These are phyloP conservation scores for Brenthis ino DNA, from an alignment of 2,888 invertebrate species.

Conservation along the genomic window DNA sequence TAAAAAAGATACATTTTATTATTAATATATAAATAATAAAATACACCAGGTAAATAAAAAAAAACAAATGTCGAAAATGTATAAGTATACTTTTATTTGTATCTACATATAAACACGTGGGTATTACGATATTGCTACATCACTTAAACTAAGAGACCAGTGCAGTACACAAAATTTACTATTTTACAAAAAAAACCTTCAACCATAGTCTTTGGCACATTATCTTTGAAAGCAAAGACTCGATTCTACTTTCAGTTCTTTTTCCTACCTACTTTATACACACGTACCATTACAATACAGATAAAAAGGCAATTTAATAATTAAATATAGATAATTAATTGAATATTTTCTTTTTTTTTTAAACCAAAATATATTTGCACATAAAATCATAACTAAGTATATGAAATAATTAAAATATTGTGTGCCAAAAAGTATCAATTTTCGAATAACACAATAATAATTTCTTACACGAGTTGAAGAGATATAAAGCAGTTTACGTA, in stretches of 20 bases:
- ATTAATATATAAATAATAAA: too few species aligned
- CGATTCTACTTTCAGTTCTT: constrained; percentile 71
- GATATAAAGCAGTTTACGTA: neutral
- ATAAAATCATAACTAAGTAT: neutral
- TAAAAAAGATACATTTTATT: too few species aligned
- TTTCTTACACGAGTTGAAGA: too few species aligned
- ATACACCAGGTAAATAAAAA: constrained; percentile 26
- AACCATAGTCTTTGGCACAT: constrained; percentile 80
- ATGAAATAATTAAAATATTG: neutral
- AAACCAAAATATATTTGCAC: constrained; percentile 15
- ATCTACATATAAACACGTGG: constrained; percentile 81
- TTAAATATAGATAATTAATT: constrained; percentile 20
- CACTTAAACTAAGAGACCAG: constrained; percentile 76
- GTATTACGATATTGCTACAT: constrained; percentile 74
- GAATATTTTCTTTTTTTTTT: neutral
- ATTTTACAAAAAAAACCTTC: constrained; percentile 63
- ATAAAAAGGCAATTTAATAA: constrained; percentile 16
- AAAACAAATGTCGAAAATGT: constrained; percentile 61
- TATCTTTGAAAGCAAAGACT: constrained; percentile 82
- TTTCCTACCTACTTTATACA: constrained; percentile 63
- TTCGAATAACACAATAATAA: too few species aligned
- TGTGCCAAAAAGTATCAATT: constrained; percentile 1
- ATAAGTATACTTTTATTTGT: constrained; percentile 70
- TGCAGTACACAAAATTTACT: constrained; percentile 65
- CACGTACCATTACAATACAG: constrained; percentile 34